These are phyloP conservation scores for Sphenodon punctatus DNA, from an alignment of 2,797 vertebrate genomes.

Conservation along the genomic window DNA sequence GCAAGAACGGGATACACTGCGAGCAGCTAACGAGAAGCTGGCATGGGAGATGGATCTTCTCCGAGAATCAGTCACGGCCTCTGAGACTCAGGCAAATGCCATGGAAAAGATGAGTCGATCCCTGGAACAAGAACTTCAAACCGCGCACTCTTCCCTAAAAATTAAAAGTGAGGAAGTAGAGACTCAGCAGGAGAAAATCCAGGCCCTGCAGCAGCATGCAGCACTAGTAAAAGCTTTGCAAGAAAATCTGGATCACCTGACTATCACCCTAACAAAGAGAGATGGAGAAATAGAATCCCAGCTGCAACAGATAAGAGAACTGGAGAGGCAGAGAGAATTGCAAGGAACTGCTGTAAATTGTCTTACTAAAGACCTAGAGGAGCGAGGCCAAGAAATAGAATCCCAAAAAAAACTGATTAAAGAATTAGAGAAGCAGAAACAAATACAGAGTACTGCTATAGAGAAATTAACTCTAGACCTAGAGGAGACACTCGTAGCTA, in stretches of 20 bases:
- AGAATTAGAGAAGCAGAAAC: conserved; percentile 60
- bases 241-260: conserved; percentile 52
- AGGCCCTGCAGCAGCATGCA: conserved; percentile 62
- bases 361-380: conserved; percentile 63
- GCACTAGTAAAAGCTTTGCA: conserved; percentile 57
- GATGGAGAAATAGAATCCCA: conserved; percentile 61
- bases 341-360: conserved; percentile 63
- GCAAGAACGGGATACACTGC: conserved; percentile 60
- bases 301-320: conserved; percentile 47
- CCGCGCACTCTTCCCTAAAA: conserved; percentile 50
- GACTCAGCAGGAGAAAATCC: conserved; percentile 59
- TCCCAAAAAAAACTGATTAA: conserved; percentile 58
- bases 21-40: conserved; percentile 56
- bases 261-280: conserved; percentile 59
- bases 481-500: conserved; percentile 23
- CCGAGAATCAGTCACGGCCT: conserved; percentile 57
- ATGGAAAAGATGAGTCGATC: conserved; percentile 25
- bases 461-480: conserved; percentile 16
- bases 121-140: conserved; percentile 71
- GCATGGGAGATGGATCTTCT: conserved; percentile 55
- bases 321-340: conserved; percentile 73
- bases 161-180: conserved; percentile 65
- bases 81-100: conserved; percentile 53
- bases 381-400: conserved; percentile 60
- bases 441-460: conserved; percentile 5